phyloP scores from a whole-genome alignment of 2,888 invertebrate genomes.

The Notodonta ziczac region DNA sequence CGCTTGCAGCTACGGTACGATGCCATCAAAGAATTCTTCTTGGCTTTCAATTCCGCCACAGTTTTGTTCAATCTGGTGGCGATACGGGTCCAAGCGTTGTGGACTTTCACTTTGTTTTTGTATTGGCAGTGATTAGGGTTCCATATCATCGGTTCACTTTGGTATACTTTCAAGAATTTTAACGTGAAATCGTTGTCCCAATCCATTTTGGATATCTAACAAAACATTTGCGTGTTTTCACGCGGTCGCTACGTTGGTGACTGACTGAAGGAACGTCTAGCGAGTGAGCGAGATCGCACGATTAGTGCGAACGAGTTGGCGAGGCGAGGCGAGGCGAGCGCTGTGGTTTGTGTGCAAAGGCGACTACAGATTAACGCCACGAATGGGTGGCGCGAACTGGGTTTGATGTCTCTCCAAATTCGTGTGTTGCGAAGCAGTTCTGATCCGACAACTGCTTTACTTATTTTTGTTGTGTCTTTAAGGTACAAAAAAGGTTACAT shows the following conservation, averaged over 20 bases:
- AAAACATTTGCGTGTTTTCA: background rate
- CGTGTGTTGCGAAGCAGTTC: too few species aligned
- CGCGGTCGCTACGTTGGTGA: background rate
- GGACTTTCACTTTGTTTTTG: background rate
- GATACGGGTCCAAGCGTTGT: constrained; percentile 2
- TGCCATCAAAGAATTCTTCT: constrained; percentile 8
- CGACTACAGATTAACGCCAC: too few species aligned
- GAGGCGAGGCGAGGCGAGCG: background rate
- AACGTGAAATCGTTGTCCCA: constrained; percentile 2
- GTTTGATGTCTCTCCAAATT: too few species aligned
- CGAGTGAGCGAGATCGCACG: constrained; percentile 1
- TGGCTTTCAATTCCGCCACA: background rate
- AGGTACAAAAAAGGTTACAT: too few species aligned
- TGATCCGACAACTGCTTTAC: too few species aligned
- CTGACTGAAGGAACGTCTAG: background rate
- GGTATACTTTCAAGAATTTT: constrained; percentile 3
- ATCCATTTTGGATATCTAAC: background rate
- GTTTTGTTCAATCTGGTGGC: background rate
- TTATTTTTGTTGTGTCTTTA: too few species aligned
- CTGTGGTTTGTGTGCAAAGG: too few species aligned
- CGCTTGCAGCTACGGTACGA: constrained; percentile 1
- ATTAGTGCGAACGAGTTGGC: background rate
- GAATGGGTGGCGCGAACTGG: too few species aligned
- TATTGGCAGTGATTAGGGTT: background rate
- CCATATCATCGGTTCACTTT: constrained; percentile 6